Evolutionary conservation across 1,140 invertebrate genomes (phyloP).

Genomic region (Listronotus oregonensis): DNA sequence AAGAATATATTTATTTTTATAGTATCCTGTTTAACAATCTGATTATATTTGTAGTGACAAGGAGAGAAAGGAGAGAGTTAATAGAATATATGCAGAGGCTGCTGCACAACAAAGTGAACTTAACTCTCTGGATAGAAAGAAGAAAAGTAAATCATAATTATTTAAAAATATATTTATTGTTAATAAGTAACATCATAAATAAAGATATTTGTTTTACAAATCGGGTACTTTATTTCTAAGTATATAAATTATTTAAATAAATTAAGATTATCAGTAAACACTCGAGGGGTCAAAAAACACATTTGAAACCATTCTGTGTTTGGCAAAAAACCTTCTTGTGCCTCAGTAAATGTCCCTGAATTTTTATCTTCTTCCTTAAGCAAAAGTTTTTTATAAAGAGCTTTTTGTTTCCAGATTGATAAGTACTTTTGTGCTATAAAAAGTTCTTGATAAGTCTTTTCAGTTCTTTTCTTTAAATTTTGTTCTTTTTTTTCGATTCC

Average conservation of each 20-base stretch:
- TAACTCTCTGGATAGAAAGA: conserved; percentile 71
- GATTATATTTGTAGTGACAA: conserved; percentile 64
- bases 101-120: conserved; percentile 83
- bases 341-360: neutral
- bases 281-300: conserved; percentile 26
- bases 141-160: conserved; percentile 38
- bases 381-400: conserved; percentile 15
- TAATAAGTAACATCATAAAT: neutral
- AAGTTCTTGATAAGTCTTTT: conserved; percentile 21
- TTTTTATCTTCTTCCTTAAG: neutral
- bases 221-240: neutral
- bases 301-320: conserved; percentile 21
- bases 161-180: neutral
- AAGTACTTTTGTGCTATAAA: conserved; percentile 41
- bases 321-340: neutral
- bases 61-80: conserved; percentile 83
- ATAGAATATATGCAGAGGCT: conserved; percentile 77
- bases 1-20: no score
- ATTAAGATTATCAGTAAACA: conserved; percentile 10
- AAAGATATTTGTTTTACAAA: conserved; percentile 9
- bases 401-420: conserved; percentile 40
- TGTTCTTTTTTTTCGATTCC: conserved; percentile 27
- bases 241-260: no score
- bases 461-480: conserved; percentile 10
- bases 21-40: conserved; percentile 1